Evolutionary conservation across 2,888 invertebrate species (phyloP).

Genomic region (Poecilus cupreus): DNA sequence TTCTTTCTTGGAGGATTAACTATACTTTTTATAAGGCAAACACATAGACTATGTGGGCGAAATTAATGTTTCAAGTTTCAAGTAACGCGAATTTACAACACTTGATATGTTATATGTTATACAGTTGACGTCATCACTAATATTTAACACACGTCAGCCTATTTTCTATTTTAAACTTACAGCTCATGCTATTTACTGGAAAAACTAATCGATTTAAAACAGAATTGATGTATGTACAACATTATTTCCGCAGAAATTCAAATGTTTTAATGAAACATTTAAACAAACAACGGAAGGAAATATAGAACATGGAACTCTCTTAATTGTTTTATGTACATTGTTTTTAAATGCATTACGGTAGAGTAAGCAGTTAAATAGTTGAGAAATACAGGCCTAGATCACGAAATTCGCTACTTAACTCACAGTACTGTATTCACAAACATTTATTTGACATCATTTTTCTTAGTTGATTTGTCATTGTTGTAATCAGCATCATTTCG

Average conservation of each 20-base stretch:
- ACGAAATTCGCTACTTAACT: slow-evolving; percentile 17
- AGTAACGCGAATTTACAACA: slow-evolving; percentile 3
- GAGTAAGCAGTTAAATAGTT: neutral
- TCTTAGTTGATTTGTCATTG: too few relatives aligned
- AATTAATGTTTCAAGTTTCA: slow-evolving; percentile 26
- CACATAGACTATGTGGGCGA: neutral
- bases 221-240: neutral
- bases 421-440: neutral
- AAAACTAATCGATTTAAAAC: slow-evolving; percentile 26
- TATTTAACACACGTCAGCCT: neutral
- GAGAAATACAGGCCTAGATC: neutral
- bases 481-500: too few relatives aligned
- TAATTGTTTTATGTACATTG: slow-evolving; percentile 33
- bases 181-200: slow-evolving; percentile 19
- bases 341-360: slow-evolving; percentile 8
- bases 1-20: neutral
- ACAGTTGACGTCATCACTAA: slow-evolving; percentile 17
- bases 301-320: neutral
- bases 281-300: neutral
- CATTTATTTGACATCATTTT: neutral
- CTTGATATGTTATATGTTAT: neutral
- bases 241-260: neutral
- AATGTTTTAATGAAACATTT: neutral
- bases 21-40: slow-evolving; percentile 16
- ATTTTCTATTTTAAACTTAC: slow-evolving; percentile 23